Base-by-base conservation (phyloP, 1,140 invertebrate genomes). In the Papilio polyxenes region DNA sequence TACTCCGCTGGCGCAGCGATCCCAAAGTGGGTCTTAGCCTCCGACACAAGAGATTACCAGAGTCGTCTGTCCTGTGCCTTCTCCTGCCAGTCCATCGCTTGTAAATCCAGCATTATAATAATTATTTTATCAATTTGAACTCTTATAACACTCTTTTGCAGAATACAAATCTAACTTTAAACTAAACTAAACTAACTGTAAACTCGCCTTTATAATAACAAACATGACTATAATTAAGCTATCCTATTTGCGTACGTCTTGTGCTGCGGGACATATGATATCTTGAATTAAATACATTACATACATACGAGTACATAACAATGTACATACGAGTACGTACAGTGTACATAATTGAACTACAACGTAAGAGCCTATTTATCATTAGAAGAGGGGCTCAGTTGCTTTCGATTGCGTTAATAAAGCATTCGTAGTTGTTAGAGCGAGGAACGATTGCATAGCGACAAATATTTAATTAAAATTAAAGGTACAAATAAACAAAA, bases 191-290 rank as follows among this genome's bases (percentile, higher is more conserved):
- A n/a, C n/a, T n/a, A n/a, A n/a, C n/a, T n/a, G 59, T 80, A 59
- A 20, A 65, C 78, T 7, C 4, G 10, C 1, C 37, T 48, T 80
- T 80, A 80, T 44, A 65, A 40, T 80, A 44, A 20, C 40, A 69
- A 44, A 80, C 59, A 65, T 20, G 20, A 31, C 48, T 77, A 80
- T 65, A 80, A 80, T 80, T 65, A 80, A 65, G 56, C 37, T 80
- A 80, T 80, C 78, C 56, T 44, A 53, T 80, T 80, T 48, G 17
- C 20, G 75, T 77, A 48, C 78, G 56, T 44, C 78, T 69, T 65
- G 59, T 44, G 59, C n/a, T 65, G 59, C 59, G 59, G 62, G 78
- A 69, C 59, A 65, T 80, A 69, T 65, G 78, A 80, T 65, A 65
- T 80, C 44, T 78, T 17, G 76, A 78, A 37, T 78, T 78, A 40